These are phyloP conservation scores for Leucosticte australis DNA, from an alignment of 2,113 vertebrate species.

Conservation along the genomic window DNA sequence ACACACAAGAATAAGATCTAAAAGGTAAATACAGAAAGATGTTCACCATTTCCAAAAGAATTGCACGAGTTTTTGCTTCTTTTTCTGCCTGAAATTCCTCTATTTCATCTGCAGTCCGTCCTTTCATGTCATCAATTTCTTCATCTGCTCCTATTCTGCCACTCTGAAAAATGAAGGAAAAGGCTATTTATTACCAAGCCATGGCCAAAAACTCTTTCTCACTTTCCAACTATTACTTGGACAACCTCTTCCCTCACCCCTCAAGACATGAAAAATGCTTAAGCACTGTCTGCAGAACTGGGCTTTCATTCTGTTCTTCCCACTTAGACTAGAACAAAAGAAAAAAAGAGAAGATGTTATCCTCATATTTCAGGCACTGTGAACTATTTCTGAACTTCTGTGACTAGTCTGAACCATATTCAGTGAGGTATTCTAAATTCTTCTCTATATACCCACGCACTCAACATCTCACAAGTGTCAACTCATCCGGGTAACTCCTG, in stretches of 20 bases:
- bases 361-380: not conserved
- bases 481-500: not conserved
- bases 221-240: not conserved
- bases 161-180: constrained; percentile 77
- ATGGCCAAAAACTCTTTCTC: not conserved
- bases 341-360: not conserved
- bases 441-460: not conserved
- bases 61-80: constrained; percentile 92
- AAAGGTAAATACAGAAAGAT: not conserved
- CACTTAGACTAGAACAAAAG: not conserved
- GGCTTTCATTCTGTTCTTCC: not conserved
- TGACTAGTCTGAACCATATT: not conserved
- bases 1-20: not conserved
- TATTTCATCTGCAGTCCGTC: constrained; percentile 83
- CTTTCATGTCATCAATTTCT: constrained; percentile 87
- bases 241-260: not conserved
- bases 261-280: not conserved
- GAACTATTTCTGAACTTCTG: not conserved
- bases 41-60: constrained; percentile 95
- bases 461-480: not conserved
- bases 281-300: not conserved
- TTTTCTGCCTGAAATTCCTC: constrained; percentile 92
- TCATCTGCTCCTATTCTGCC: constrained; percentile 97
- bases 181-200: not conserved
- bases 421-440: not conserved